Evolutionary conservation across 2,888 invertebrate genomes (phyloP), one percentile per base, ranked within the genome.

Genomic region (Atherix ibis): DNA sequence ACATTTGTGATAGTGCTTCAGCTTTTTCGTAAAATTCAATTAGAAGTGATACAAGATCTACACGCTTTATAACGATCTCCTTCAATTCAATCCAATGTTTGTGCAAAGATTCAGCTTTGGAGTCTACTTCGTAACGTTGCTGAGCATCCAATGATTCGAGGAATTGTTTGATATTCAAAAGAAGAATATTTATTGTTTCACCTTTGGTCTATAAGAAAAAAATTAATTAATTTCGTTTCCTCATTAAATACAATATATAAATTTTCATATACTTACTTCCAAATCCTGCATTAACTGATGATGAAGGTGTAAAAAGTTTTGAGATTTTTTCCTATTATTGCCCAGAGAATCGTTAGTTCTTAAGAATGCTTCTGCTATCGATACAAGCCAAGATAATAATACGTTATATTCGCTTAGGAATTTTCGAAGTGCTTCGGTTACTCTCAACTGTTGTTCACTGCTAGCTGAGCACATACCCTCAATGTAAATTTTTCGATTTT

Each of bases 321-420:
- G 68, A 27, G 80, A 76, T 58, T 70, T 67, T 5, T 65, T 57
- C 18, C 73, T 51, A 49, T 71, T 69, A 34, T 67, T 68, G n/a
- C 84, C 84, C 73, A 84, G 75, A 48, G 79, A 73, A 40, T 71
- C 68, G 48, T 79, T 76, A 26, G 75, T 73, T 47, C 73, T 71
- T 29, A 85, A 62, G 50, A 80, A 80, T 32, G 73, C 67, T 48
- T 81, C 78, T 0, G 75, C 78, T 18, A 78, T 74, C 35, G 73
- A 73, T 17, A 71, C 67, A 34, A 84, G 52, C 83, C 84, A 85
- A n/a, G 68, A 68, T 40, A 76, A 67, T 22, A 84, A 57, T 52
- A 71, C 70, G 43, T 74, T 73, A 51, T 77, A 76, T 49, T 71
- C 72, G 31, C 76, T 70, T 17, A 76, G 62, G 59, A 82, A 83